A percentile compares a stretch with the other conserved stretches of the same genome.
phyloP scores from a whole-genome alignment of 2,797 vertebrate species.

The Gymnodraco acuticeps region DNA sequence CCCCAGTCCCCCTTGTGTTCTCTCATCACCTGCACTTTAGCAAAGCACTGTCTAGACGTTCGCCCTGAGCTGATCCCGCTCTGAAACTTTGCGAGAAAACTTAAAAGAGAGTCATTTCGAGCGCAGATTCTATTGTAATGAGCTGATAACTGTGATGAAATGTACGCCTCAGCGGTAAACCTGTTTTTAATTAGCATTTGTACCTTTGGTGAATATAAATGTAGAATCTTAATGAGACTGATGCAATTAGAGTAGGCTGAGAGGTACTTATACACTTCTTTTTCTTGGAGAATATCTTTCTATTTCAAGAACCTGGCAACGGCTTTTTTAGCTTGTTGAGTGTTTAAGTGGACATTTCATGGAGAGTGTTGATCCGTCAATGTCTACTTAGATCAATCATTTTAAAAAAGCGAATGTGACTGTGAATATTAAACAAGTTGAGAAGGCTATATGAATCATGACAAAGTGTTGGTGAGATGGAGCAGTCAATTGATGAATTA shows the following conservation, averaged over 20 bases:
- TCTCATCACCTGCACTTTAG: slow-evolving; percentile 72
- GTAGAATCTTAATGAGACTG: slow-evolving; percentile 56
- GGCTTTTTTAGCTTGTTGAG: slow-evolving; percentile 37
- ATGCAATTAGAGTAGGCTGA: slow-evolving; percentile 52
- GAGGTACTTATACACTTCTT: slow-evolving; percentile 30
- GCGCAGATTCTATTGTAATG: slow-evolving; percentile 53
- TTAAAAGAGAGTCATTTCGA: slow-evolving; percentile 55
- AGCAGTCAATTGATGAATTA: neutral
- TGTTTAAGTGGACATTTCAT: neutral
- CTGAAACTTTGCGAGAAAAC: slow-evolving; percentile 56
- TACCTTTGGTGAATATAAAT: slow-evolving; percentile 61
- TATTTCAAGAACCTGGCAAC: slow-evolving; percentile 24
- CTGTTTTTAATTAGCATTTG: slow-evolving; percentile 60
- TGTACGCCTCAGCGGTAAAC: slow-evolving; percentile 50
- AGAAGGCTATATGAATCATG: neutral
- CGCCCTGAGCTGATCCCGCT: slow-evolving; percentile 50
- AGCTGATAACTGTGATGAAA: slow-evolving; percentile 61
- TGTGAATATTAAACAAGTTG: slow-evolving; percentile 12
- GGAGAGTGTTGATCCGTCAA: neutral
- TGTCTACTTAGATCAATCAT: neutral
- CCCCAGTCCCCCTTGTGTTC: slow-evolving; percentile 61
- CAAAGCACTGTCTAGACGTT: slow-evolving; percentile 64
- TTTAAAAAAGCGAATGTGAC: neutral
- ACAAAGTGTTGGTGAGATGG: neutral
- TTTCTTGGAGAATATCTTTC: slow-evolving; percentile 24